A percentile compares a stretch with the other conserved stretches of the same genome.
Evolutionary conservation across 2,797 vertebrate species (phyloP).

Genomic region (Carcharodon carcharias): DNA sequence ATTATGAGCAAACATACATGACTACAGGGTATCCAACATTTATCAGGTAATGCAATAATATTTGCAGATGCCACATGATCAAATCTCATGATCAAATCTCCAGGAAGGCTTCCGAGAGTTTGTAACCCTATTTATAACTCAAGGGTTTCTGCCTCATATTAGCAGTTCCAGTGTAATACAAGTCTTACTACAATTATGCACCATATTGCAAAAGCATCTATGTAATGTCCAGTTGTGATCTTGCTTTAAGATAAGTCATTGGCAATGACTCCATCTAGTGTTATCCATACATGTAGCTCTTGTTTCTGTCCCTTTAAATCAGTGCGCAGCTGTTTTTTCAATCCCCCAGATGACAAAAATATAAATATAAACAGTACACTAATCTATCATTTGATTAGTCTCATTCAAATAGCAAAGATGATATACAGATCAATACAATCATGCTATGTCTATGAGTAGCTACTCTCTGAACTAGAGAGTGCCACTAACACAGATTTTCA

Average conservation of each 20-base stretch:
- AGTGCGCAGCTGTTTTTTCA: background rate
- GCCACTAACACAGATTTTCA: background rate
- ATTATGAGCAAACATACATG: background rate
- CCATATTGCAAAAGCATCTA: background rate
- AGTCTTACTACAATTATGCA: background rate
- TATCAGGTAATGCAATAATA: too few species aligned
- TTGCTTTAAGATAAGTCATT: background rate
- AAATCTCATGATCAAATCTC: too few species aligned
- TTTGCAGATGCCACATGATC: too few species aligned
- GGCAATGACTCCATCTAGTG: background rate
- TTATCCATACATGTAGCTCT: background rate
- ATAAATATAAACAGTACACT: background rate
- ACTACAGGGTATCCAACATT: background rate
- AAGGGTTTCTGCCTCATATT: background rate
- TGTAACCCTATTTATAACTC: background rate
- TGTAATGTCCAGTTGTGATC: too few species aligned
- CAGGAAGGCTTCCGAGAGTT: background rate
- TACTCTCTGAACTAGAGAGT: background rate
- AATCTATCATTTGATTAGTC: background rate
- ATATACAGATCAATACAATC: background rate
- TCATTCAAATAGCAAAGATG: background rate
- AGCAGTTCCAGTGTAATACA: background rate
- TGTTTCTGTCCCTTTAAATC: background rate
- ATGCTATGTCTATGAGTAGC: background rate
- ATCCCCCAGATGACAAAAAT: background rate